Conservation (phyloP, 2,113 vertebrate genomes). For the Nerophis ophidion region DNA sequence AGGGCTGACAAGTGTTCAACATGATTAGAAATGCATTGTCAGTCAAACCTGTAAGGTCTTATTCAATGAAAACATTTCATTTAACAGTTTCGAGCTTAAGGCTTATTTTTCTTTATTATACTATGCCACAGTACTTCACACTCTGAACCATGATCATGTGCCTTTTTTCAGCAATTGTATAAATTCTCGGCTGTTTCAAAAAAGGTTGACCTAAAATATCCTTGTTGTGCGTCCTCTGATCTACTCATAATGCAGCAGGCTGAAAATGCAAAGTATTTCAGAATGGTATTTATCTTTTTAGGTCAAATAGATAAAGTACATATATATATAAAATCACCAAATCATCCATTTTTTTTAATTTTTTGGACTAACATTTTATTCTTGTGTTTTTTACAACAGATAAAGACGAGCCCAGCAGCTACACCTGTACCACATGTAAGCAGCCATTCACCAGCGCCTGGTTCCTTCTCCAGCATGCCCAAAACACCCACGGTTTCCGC, state of each 20-base stretch:
- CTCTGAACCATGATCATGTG: background rate
- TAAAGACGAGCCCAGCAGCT: constrained; percentile 99
- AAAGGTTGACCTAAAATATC: background rate
- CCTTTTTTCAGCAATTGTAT: too few relatives aligned
- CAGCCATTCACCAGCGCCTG: constrained; percentile 98
- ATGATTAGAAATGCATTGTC: constrained; percentile 79
- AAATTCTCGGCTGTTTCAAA: background rate
- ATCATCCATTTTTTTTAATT: constrained; percentile 2
- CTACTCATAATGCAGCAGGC: background rate
- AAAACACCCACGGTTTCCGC: constrained; percentile 98
- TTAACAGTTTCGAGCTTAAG: constrained; percentile 32
- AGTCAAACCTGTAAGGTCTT: constrained; percentile 72
- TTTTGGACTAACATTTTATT: constrained; percentile 1
- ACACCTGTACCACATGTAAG: constrained; percentile 98
- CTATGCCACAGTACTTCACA: background rate
- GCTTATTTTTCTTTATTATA: constrained; percentile 27
- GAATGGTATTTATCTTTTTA: background rate
- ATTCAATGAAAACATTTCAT: constrained; percentile 71
- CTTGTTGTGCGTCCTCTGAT: background rate
- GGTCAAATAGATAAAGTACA: background rate
- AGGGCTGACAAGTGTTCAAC: constrained; percentile 75
- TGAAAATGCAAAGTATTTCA: background rate
- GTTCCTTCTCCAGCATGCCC: constrained; percentile 99
- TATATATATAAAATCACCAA: background rate
- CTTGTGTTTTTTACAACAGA: constrained; percentile 67